These are phyloP conservation scores for Vanessa cardui DNA, from an alignment of 2,888 invertebrate species.

Conservation along the genomic window DNA sequence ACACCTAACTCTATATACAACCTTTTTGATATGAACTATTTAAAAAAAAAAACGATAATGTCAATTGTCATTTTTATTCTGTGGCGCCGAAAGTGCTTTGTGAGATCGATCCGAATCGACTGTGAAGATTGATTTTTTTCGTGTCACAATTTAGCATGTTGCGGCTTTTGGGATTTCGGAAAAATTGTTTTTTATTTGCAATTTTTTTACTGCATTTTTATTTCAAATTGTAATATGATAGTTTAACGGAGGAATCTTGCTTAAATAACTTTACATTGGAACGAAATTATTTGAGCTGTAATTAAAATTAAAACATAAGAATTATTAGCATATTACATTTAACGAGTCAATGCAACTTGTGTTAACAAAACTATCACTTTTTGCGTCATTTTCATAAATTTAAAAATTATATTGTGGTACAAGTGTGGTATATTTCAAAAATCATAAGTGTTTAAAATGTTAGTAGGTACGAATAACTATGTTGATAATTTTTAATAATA, in stretches of 20 bases:
- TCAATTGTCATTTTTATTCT: constrained; percentile 7
- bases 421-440: too few species aligned
- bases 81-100: constrained; percentile 12
- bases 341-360: too few species aligned
- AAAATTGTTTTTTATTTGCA: constrained; percentile 14
- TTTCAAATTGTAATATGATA: too few species aligned
- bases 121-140: constrained; percentile 69
- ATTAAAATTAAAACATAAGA: neutral
- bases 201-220: neutral
- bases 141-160: constrained; percentile 52
- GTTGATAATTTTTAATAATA: constrained; percentile 5
- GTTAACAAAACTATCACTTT: too few species aligned
- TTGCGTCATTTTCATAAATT: too few species aligned
- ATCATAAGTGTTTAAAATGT: too few species aligned
- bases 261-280: neutral
- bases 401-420: too few species aligned
- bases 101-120: constrained; percentile 46
- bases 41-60: constrained; percentile 3
- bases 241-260: neutral
- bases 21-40: constrained; percentile 36
- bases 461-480: too few species aligned
- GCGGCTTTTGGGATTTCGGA: constrained; percentile 50
- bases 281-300: neutral
- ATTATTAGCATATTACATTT: too few species aligned
- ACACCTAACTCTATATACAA: constrained; percentile 30